Evolutionary conservation across 2,797 vertebrate species (phyloP).

Genomic region (Sphenopsis melanotis): DNA sequence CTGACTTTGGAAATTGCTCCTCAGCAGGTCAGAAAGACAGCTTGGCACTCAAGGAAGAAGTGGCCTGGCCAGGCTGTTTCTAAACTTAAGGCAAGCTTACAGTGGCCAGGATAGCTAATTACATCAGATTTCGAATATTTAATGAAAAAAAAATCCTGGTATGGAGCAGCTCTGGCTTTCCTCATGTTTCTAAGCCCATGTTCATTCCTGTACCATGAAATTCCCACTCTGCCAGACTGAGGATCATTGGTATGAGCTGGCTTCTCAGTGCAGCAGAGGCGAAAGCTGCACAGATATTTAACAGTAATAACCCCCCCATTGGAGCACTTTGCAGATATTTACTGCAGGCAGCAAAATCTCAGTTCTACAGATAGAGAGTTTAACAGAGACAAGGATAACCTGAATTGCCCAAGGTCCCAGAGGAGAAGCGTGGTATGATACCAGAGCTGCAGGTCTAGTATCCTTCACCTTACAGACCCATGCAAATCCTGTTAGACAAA

Average conservation of each 20-base stretch:
- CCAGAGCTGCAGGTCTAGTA: not conserved
- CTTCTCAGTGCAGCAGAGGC: not conserved
- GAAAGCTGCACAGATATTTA: conserved; percentile 16
- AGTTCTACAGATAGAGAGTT: not conserved
- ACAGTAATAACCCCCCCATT: not conserved
- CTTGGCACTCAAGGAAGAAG: not conserved
- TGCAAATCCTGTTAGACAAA: not conserved
- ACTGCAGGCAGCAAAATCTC: conserved; percentile 22
- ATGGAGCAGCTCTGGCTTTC: not conserved
- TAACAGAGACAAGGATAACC: not conserved
- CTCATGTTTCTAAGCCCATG: not conserved
- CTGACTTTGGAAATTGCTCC: not conserved
- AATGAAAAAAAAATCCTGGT: not conserved
- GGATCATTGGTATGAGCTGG: fast-evolving
- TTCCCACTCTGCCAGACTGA: not conserved
- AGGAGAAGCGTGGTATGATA: not conserved
- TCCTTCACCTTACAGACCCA: not conserved
- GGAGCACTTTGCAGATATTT: not conserved
- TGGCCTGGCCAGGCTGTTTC: not conserved
- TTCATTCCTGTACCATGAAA: not conserved
- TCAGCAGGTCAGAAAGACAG: not conserved
- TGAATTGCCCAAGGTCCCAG: not conserved
- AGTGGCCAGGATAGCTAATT: not conserved
- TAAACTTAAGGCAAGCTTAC: not conserved
- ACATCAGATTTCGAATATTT: not conserved